Evolutionary conservation across 2,888 invertebrate species (phyloP).

Genomic region (Chironomus riparius): DNA sequence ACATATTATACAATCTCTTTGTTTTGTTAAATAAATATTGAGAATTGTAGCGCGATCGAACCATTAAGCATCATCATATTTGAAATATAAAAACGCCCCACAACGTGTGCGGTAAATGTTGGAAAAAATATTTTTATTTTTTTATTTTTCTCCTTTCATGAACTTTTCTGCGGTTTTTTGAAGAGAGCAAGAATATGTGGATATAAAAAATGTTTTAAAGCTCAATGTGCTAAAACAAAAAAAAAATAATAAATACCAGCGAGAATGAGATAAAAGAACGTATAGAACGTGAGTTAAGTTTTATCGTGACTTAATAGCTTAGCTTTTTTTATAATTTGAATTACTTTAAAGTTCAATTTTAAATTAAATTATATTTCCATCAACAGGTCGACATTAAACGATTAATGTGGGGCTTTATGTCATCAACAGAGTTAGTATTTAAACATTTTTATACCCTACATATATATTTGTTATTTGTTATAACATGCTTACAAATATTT

Average conservation of each 20-base stretch:
- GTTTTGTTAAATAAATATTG: slow-evolving; percentile 21
- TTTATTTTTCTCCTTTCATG: background rate
- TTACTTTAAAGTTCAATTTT: background rate
- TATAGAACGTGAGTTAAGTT: background rate
- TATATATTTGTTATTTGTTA: background rate
- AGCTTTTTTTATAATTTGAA: background rate
- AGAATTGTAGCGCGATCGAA: slow-evolving; percentile 26
- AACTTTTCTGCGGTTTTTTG: background rate
- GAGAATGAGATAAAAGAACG: background rate
- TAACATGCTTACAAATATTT: slow-evolving; percentile 26
- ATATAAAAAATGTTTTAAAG: background rate
- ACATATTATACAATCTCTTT: background rate
- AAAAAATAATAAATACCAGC: background rate
- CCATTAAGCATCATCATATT: slow-evolving; percentile 11
- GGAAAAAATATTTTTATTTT: background rate
- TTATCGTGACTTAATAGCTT: background rate
- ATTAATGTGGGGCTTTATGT: background rate
- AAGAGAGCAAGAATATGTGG: no score
- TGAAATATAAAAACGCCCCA: slow-evolving; percentile 23
- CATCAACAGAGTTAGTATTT: background rate
- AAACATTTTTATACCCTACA: background rate
- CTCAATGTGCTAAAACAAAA: background rate
- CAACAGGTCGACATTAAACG: no score
- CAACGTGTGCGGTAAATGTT: slow-evolving; percentile 2
- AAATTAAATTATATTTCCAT: no score